Base-by-base conservation (phyloP, 2,888 invertebrate species). In the Cecidostiba fungosa region DNA sequence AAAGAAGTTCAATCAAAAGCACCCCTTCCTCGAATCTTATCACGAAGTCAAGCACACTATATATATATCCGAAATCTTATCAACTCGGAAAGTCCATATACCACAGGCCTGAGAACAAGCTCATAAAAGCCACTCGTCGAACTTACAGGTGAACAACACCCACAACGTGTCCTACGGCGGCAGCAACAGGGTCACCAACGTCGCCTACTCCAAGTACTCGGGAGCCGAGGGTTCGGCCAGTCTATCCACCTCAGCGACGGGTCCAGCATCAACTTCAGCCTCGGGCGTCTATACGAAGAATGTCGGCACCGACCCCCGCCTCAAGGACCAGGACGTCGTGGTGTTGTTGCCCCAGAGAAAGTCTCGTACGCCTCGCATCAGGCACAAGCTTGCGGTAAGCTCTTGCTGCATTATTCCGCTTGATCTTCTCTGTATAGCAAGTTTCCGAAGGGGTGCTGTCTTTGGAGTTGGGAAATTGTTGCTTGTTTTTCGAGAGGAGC, bases 151-250 rank as follows among this genome's bases (percentile, higher is more conserved):
- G 29, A 92, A 96, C 92, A 96, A 96, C 90, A 96, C 96, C 76
- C 96, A 96, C 92, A 96, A 96, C 92, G 96, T 96, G 87, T 96
- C 96, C 90, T 96, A 96, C 89, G 95, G 96, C 77, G 92, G 92
- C 19, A 92, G 89, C 87, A 95, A 95, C 90, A 95, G 95, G 89
- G 93, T 94, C 87, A 94, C 95, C 84, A 96, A 95, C 92, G 95
- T 96, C 89, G 92, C 92, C 0, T 92, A 92, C 87, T 90, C 92
- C 43, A 92, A 92, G 87, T 92, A 91, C 79, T 62, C 82, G 47
- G 72, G 81, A 10, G 73, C 50, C 77, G 82, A 82, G 62, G 70
- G 77, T 36, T 79, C 82, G n/a, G 36, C 66, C 69, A 84, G 81
- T 54, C 77, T 76, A 76, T 81, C 83, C 62, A 85, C 89, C 29